Base-by-base conservation (phyloP, 2,888 invertebrate genomes). In the Ormyrus pomaceus region DNA sequence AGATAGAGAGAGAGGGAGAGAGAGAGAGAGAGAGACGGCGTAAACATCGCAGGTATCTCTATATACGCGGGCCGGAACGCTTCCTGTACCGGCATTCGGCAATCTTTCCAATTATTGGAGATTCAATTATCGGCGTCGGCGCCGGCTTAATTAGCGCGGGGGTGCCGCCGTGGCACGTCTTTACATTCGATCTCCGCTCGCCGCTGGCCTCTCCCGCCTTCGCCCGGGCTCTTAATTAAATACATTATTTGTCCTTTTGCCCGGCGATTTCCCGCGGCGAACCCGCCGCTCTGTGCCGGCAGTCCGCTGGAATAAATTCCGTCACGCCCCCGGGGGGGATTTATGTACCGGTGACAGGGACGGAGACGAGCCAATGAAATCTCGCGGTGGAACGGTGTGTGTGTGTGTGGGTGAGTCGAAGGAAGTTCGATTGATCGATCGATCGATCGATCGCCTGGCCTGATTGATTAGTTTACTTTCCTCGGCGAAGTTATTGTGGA, bases 201-300 rank as follows among this genome's bases (percentile, higher is more conserved):
- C 56, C 13, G 58, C 55, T 64, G 13, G 53, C 61, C 53, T 69
- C 34, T 11, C 48, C 13, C 6, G 53, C 5, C 48, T 55, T 45
- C 13, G 66, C 55, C 58, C 19, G 19, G 19, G 19, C 1, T 72
- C 82, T 84, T 84, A 77, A 80, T 80, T 80, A 77, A 80, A 80
- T 66, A 71, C 62, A 78, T 64, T 81, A 61, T 80, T 61, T 64
- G 72, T 70, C 48, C 73, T 56, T 71, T 65, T 71, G 65, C 69
- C 69, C 71, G 76, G 19, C 19, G 19, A 48, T 59, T 34, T 51
- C 62, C 7, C 56, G 19, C 56, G 19, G 19, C 19, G 19, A 19
- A 19, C 19, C 19, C 19, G 19, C 19, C 19, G 19, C 19, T 19
- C 19, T 19, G 19, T 19, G 19, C 19, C 19, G 19, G 19, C 19